phyloP scores from a whole-genome alignment of 2,797 vertebrate species.

The Anguilla obscura region DNA sequence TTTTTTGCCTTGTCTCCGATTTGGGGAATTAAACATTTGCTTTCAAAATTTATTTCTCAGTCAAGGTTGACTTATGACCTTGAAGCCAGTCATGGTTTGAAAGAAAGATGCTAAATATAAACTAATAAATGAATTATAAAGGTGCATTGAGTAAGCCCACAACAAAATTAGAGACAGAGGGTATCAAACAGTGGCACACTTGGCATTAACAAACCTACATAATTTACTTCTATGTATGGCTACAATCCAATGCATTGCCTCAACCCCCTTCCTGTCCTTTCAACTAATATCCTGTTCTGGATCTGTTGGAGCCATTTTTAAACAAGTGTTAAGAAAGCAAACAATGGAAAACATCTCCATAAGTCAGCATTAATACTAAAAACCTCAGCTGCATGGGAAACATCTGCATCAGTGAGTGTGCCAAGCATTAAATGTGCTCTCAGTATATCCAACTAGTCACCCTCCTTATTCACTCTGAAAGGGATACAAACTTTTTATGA shows the following conservation, averaged over 20 bases:
- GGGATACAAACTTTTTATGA: not conserved
- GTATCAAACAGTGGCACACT: not conserved
- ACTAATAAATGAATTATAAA: not conserved
- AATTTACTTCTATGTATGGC: not conserved
- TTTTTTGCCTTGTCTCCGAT: not conserved
- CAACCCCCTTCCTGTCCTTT: not conserved
- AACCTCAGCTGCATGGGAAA: slow-evolving; percentile 1
- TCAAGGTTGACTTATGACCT: not conserved
- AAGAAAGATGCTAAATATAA: not conserved
- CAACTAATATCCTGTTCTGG: slow-evolving; percentile 14
- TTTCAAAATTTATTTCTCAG: not conserved
- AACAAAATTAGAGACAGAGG: not conserved
- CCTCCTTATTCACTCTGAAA: not conserved
- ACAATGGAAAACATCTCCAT: not conserved
- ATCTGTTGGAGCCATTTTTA: not conserved
- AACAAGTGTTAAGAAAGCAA: not conserved
- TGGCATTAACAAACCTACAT: not conserved
- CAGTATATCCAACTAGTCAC: not conserved
- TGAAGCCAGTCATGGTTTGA: not conserved
- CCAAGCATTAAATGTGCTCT: not conserved
- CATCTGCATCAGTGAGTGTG: not conserved
- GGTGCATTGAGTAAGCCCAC: not conserved
- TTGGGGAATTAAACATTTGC: not conserved
- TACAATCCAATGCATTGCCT: not conserved
- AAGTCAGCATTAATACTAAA: not conserved